A percentile compares a stretch with the other conserved stretches of the same genome.
These are phyloP conservation scores for Vanessa tameamea DNA, from an alignment of 1,140 invertebrate genomes.

Conservation along the genomic window DNA sequence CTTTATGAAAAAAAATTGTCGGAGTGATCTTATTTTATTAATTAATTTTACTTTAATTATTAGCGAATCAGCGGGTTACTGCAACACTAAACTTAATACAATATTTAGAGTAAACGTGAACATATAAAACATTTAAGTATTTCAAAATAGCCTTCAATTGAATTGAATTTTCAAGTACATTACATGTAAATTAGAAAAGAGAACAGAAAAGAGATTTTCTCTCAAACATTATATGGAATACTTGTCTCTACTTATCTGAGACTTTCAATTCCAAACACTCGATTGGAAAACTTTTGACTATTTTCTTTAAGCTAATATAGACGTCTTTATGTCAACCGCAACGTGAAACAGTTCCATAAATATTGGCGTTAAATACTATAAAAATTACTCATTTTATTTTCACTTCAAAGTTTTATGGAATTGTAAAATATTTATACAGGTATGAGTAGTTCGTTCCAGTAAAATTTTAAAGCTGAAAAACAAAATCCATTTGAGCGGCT, in stretches of 20 bases:
- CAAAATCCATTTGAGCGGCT: neutral
- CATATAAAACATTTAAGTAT: neutral
- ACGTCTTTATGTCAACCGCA: constrained; percentile 1
- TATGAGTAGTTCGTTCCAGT: neutral
- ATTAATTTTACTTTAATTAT: too few species aligned
- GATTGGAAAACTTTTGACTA: neutral
- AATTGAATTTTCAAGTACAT: constrained; percentile 13
- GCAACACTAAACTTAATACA: neutral
- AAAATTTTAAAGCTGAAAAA: neutral
- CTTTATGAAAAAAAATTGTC: too few species aligned
- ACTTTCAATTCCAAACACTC: constrained; percentile 3
- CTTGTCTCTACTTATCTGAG: neutral
- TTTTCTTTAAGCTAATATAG: neutral
- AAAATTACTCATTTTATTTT: too few species aligned
- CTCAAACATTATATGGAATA: neutral
- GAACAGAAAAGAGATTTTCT: constrained; percentile 9
- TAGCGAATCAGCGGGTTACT: neutral
- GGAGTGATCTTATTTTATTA: too few species aligned
- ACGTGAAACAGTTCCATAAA: neutral
- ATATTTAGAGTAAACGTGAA: neutral
- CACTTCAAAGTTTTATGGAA: neutral
- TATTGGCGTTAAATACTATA: too few species aligned
- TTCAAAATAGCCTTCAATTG: neutral
- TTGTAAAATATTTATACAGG: neutral
- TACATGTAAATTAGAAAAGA: neutral